These are phyloP conservation scores for Cataglyphis altisquamis DNA, from an alignment of 2,888 invertebrate species.

Conservation along the genomic window DNA sequence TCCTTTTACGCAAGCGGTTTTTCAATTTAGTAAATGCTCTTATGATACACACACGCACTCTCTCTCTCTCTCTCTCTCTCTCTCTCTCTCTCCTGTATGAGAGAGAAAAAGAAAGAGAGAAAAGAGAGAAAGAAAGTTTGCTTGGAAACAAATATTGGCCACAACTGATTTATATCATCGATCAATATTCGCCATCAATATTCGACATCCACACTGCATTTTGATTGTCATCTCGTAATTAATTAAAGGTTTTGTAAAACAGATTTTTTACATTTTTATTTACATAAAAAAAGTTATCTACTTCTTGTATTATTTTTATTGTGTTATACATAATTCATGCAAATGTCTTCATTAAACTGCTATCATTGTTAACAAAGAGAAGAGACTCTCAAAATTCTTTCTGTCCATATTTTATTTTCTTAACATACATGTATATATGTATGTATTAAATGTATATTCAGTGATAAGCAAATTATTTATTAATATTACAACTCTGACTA, in stretches of 20 bases:
- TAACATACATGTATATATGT: neutral
- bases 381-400: neutral
- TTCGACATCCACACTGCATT: constrained; percentile 14
- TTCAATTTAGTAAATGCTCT: constrained; percentile 55
- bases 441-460: neutral
- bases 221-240: constrained; percentile 42
- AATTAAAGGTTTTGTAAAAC: constrained; percentile 35
- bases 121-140: neutral
- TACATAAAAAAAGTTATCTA: neutral
- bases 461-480: neutral
- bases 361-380: neutral
- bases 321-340: neutral
- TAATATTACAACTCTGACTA: neutral
- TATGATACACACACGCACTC: neutral
- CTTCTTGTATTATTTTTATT: neutral
- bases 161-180: constrained; percentile 44
- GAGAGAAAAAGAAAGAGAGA: neutral
- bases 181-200: constrained; percentile 47
- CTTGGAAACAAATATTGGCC: constrained; percentile 45
- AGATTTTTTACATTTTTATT: neutral
- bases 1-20: constrained; percentile 49
- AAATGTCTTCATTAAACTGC: constrained; percentile 13
- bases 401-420: neutral
- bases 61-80: neutral
- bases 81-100: neutral